These are phyloP conservation scores for Hydrotaea cyrtoneurina DNA, from an alignment of 2,888 invertebrate genomes.

Conservation along the genomic window DNA sequence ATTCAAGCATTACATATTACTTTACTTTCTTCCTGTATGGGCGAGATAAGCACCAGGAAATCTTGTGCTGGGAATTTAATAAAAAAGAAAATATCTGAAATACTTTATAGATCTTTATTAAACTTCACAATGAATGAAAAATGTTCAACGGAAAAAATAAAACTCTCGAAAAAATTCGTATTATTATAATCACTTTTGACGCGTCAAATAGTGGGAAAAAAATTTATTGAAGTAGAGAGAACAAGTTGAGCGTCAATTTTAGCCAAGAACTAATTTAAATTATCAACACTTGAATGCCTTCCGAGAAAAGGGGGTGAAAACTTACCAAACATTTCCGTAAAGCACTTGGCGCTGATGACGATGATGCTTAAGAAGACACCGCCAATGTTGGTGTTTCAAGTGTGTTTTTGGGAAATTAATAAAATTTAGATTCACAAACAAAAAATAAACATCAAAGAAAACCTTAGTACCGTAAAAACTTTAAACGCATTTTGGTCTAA, in stretches of 20 bases:
- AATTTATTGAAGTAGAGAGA: background rate
- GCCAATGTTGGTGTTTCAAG: slow-evolving; percentile 22
- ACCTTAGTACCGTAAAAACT: slow-evolving; percentile 13
- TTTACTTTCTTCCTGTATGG: slow-evolving; percentile 21
- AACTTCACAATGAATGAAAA: slow-evolving; percentile 12
- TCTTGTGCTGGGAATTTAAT: slow-evolving; percentile 13
- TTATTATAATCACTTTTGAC: slow-evolving; percentile 43
- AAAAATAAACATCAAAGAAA: slow-evolving; percentile 52
- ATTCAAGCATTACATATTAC: slow-evolving; percentile 63
- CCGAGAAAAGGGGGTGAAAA: slow-evolving; percentile 26
- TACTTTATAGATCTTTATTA: slow-evolving; percentile 14
- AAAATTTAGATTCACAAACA: slow-evolving; percentile 55
- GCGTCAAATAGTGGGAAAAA: slow-evolving; percentile 12
- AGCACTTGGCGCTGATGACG: slow-evolving; percentile 14
- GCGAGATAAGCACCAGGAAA: slow-evolving; percentile 24
- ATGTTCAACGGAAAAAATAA: background rate
- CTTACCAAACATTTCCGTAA: background rate
- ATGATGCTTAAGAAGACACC: background rate
- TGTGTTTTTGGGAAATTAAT: slow-evolving; percentile 54
- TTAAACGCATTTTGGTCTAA: slow-evolving; percentile 23
- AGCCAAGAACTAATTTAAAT: slow-evolving; percentile 65
- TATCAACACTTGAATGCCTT: slow-evolving; percentile 61
- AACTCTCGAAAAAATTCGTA: slow-evolving; percentile 21
- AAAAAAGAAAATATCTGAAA: slow-evolving; percentile 33
- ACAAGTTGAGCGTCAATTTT: slow-evolving; percentile 47